Percentiles rank a stretch among this genome's conserved stretches.
These are phyloP conservation scores for Mylabris sibirica DNA, from an alignment of 2,888 invertebrate species.

Conservation along the genomic window DNA sequence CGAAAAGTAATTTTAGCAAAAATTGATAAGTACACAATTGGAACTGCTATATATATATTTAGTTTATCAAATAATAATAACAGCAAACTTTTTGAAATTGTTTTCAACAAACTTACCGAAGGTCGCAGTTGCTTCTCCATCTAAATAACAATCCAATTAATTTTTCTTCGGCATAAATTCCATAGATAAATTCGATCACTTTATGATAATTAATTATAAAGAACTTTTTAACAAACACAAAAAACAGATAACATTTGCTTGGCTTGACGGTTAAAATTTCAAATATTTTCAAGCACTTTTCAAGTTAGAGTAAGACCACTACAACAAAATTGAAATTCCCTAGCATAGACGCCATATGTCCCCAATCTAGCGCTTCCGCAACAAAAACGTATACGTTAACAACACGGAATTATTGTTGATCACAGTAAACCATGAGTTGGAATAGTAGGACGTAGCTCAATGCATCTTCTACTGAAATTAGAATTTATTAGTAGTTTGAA, in stretches of 20 bases:
- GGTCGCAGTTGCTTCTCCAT: not conserved
- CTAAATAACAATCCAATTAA: not conserved
- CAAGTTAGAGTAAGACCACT: not conserved
- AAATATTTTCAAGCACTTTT: not conserved
- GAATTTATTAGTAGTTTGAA: too few relatives aligned
- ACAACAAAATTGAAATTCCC: not conserved
- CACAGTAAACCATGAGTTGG: too few relatives aligned
- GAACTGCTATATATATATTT: too few relatives aligned
- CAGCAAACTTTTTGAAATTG: not conserved
- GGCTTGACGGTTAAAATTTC: not conserved
- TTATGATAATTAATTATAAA: not conserved
- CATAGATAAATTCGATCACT: too few relatives aligned
- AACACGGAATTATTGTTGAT: too few relatives aligned
- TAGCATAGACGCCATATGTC: not conserved
- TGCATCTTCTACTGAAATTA: too few relatives aligned
- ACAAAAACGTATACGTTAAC: not conserved
- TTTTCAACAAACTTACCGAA: not conserved
- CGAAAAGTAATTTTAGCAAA: too few relatives aligned
- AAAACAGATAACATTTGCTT: not conserved
- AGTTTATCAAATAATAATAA: not conserved
- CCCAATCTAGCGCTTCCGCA: not conserved
- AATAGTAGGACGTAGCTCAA: too few relatives aligned
- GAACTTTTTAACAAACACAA: not conserved
- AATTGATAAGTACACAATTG: not conserved
- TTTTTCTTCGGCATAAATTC: not conserved